Conservation (phyloP, 2,797 vertebrate genomes). For the Cossypha caffra region DNA sequence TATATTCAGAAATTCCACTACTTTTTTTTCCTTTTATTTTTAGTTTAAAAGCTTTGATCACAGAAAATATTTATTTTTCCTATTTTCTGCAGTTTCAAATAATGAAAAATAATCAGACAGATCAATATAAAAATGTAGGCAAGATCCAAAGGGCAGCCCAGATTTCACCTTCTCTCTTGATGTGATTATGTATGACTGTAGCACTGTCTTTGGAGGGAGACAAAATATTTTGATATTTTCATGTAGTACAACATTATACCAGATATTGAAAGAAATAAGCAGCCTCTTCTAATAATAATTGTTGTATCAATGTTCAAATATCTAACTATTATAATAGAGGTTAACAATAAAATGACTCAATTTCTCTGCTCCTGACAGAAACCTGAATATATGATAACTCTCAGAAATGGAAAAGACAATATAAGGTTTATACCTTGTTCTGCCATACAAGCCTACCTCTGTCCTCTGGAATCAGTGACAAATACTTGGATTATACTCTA, state of each 20-base stretch:
- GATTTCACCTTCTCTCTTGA: background rate
- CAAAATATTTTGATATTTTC: background rate
- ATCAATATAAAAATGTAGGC: background rate
- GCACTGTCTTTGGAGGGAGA: background rate
- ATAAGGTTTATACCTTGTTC: background rate
- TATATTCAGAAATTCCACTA: background rate
- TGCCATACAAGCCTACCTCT: background rate
- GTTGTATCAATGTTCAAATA: background rate
- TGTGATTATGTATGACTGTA: background rate
- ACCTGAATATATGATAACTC: background rate
- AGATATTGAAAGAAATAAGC: background rate
- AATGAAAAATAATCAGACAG: slow-evolving; percentile 2
- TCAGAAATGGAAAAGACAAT: background rate
- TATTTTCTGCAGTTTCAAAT: background rate
- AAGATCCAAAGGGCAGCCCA: background rate
- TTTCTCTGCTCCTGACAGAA: background rate
- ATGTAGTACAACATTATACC: background rate
- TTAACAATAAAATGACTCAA: background rate
- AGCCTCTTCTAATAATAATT: background rate
- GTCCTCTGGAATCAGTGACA: background rate
- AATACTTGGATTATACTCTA: background rate
- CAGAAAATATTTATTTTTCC: background rate
- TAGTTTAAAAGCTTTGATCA: background rate
- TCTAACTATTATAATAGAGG: background rate
- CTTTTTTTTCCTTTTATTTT: background rate